A percentile compares a stretch with the other conserved stretches of the same genome.
Evolutionary conservation across 1,140 invertebrate species (phyloP).

Genomic region (Aleiodes sp.): DNA sequence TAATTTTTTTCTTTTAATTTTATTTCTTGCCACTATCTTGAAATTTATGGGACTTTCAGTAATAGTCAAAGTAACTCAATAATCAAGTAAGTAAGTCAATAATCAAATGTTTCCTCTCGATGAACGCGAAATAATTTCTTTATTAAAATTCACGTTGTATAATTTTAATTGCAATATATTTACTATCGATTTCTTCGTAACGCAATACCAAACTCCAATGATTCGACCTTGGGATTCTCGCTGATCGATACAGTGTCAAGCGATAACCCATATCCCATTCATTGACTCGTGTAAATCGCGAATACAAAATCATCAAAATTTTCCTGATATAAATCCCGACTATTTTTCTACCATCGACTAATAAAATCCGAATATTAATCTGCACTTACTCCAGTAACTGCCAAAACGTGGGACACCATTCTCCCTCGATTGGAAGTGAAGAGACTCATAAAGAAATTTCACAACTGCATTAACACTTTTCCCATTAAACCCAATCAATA

Average conservation of each 20-base stretch:
- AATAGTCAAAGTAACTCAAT: no score
- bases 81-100: no score
- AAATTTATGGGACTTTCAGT: no score
- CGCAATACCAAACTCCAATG: not conserved
- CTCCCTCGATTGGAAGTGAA: slow-evolving; percentile 44
- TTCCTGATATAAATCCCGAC: not conserved
- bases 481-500: slow-evolving; percentile 38
- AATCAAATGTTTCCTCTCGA: no score
- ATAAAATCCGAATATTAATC: not conserved
- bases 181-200: not conserved
- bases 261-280: slow-evolving; percentile 18
- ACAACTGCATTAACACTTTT: slow-evolving; percentile 49
- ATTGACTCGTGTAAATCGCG: not conserved
- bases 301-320: not conserved
- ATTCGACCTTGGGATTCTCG: slow-evolving; percentile 8
- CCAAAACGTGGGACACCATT: slow-evolving; percentile 57
- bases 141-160: no score
- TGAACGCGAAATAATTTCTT: no score
- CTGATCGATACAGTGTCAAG: not conserved
- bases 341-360: not conserved
- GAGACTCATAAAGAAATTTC: slow-evolving; percentile 53
- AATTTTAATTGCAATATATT: not conserved
- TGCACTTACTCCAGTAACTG: slow-evolving; percentile 53
- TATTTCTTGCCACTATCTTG: no score
- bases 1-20: no score